These are phyloP conservation scores for Aphidius colemani DNA, from an alignment of 2,888 invertebrate species.

Conservation along the genomic window DNA sequence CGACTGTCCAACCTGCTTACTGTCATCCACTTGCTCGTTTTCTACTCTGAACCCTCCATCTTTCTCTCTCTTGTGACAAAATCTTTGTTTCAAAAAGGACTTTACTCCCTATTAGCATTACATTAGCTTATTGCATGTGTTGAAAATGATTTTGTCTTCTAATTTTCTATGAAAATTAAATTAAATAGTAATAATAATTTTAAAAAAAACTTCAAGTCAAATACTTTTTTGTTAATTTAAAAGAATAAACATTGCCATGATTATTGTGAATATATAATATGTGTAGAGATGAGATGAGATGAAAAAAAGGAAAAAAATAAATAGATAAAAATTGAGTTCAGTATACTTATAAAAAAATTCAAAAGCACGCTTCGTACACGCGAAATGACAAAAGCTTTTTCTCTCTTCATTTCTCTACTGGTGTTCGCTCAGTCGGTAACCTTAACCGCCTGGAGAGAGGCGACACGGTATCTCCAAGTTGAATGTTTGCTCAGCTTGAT, in stretches of 20 bases:
- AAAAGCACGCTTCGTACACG: conserved; percentile 22
- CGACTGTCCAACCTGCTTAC: conserved; percentile 11
- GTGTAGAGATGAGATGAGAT: background rate
- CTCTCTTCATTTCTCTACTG: conserved; percentile 24
- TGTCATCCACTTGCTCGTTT: background rate
- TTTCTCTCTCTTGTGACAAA: too few species aligned
- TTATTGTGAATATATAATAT: background rate
- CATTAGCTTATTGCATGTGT: too few species aligned
- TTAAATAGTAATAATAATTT: background rate
- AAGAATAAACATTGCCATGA: background rate
- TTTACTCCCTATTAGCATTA: too few species aligned
- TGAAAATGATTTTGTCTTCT: too few species aligned
- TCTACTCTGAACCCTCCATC: too few species aligned
- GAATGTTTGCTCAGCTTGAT: conserved; percentile 61
- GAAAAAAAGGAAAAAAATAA: background rate
- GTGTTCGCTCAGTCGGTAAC: conserved; percentile 27
- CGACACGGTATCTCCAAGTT: conserved; percentile 58
- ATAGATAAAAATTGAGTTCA: background rate
- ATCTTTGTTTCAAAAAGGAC: too few species aligned
- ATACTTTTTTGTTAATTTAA: background rate
- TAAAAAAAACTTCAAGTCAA: background rate
- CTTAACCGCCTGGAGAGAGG: conserved; percentile 31
- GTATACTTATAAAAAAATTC: conserved; percentile 17
- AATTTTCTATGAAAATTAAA: too few species aligned
- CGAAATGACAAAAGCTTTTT: conserved; percentile 15